Percentiles rank a stretch among this genome's conserved stretches.
phyloP scores from a whole-genome alignment of 2,113 vertebrate species.

The Apodemus speciosus region DNA sequence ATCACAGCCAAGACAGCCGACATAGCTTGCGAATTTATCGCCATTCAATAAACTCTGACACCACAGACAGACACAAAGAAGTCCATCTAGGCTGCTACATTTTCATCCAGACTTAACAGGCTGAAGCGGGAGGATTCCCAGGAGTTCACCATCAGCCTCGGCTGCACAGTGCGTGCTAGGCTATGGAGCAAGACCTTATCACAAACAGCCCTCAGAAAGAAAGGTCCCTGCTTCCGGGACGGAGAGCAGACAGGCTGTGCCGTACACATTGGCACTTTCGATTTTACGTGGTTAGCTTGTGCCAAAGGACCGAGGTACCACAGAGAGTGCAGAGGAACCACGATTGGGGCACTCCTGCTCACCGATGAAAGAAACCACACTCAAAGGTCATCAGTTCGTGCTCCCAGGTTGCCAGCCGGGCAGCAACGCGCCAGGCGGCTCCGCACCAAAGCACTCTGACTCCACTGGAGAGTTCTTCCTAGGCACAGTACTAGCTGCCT shows the following conservation, averaged over 20 bases:
- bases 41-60: not conserved
- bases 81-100: not conserved
- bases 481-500: not conserved
- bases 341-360: too few species aligned
- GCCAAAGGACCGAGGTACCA: fast-evolving
- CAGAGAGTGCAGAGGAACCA: not conserved
- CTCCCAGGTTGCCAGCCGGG: not conserved
- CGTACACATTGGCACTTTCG: fast-evolving
- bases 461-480: not conserved
- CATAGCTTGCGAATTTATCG: not conserved
- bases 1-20: not conserved
- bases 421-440: not conserved
- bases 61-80: not conserved
- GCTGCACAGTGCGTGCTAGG: not conserved
- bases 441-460: not conserved
- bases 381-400: fast-evolving
- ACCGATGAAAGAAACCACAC: not conserved
- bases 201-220: not conserved
- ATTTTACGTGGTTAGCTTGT: not conserved
- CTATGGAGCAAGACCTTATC: not conserved
- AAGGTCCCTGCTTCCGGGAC: not conserved
- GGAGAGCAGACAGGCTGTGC: not conserved
- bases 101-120: not conserved
- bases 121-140: not conserved
- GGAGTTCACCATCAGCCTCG: not conserved